Evolutionary conservation across 2,797 vertebrate genomes (phyloP), one percentile per base, ranked within the genome.

Genomic region (Hybognathus amarus): DNA sequence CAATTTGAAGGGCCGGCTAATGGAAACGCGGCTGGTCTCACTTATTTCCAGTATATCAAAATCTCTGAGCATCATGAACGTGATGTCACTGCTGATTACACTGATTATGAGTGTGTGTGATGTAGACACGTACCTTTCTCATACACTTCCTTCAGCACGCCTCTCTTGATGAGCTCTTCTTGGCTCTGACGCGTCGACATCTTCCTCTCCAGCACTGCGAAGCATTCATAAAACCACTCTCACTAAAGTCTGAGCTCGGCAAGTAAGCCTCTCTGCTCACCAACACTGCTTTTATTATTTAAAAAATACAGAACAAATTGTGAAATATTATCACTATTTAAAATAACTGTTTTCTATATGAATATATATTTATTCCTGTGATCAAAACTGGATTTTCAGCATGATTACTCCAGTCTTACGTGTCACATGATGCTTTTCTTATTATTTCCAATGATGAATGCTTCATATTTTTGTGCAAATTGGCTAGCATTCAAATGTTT

Each of bases 121-220:
- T 12, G 22, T 7, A 69, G 22, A 6, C 12, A 1, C 22, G n/a
- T 92, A 98, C 97, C 97, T 96, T 97, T 99, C 85, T 99, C 97
- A 77, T 96, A 96, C 83, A 98, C 96, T 91, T 99, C 98, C 93
- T 98, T 98, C 89, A 99, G 91, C 77, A 99, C 95, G n/a, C 97
- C 98, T 90, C 97, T 96, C 91, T 98, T 98, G 93, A 99, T 99
- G 82, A 99, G 96, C 90, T 99, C 97, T 87, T 99, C 97, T 95
- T 97, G 95, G 95, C 98, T 99, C 93, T 99, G 97, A 78, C 98
- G 95, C 85, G 96, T 97, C 2, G 98, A 99, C 94, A 99, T 98
- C 89, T 99, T 99, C 92, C 98, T 96, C 93, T 99, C 98, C 94
- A 99, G 90, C 89, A 97, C 98, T 99, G 87, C 82, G 54, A 90